Percentiles rank a stretch among this genome's conserved stretches.
Evolutionary conservation across 2,888 invertebrate species (phyloP).

Genomic region (Bedellia somnulentella): DNA sequence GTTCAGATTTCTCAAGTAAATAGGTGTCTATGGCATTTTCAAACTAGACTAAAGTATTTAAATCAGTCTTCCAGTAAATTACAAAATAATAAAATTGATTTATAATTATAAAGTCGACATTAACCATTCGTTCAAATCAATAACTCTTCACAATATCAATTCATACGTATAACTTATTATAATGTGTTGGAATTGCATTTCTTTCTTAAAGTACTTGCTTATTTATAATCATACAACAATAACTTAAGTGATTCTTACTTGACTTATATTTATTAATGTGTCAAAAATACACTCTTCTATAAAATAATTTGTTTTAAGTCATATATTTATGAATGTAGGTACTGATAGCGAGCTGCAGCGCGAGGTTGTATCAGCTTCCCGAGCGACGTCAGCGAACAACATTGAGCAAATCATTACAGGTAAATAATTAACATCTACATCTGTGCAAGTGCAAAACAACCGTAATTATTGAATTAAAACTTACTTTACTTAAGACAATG

Average conservation of each 20-base stretch:
- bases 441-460: constrained; percentile 44
- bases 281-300: no score
- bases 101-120: constrained; percentile 29
- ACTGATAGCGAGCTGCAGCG: constrained; percentile 27
- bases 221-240: no score
- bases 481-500: constrained; percentile 38
- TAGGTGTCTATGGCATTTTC: constrained; percentile 56
- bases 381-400: no score
- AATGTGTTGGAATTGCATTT: no score
- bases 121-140: no score
- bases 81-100: constrained; percentile 20
- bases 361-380: constrained; percentile 10
- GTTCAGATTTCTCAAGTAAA: constrained; percentile 31
- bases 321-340: no score
- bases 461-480: constrained; percentile 25
- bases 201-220: no score
- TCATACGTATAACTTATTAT: no score
- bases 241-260: no score
- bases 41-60: constrained; percentile 60
- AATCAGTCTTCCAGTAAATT: constrained; percentile 57
- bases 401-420: constrained; percentile 1
- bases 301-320: no score
- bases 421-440: constrained; percentile 48
- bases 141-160: no score
- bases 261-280: no score